These are phyloP conservation scores for Trichonephila inaurata DNA, from an alignment of 1,140 invertebrate species.

Conservation along the genomic window DNA sequence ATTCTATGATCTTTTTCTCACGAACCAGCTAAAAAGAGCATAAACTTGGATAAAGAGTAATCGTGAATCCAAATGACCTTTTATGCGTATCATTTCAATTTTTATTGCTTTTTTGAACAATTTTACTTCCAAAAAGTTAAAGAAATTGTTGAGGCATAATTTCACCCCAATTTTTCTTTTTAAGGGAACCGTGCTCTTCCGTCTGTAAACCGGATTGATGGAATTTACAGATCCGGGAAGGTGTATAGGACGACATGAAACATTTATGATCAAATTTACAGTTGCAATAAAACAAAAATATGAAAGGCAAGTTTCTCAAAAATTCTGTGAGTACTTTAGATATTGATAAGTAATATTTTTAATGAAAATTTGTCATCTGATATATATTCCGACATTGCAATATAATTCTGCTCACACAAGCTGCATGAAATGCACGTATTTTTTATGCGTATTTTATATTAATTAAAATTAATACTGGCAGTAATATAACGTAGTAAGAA, in stretches of 20 bases:
- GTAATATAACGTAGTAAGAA: too few relatives aligned
- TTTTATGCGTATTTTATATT: too few relatives aligned
- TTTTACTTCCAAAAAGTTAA: background rate
- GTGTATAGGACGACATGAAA: background rate
- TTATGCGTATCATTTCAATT: background rate
- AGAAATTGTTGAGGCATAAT: background rate
- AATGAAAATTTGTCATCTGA: too few relatives aligned
- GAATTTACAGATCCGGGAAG: background rate
- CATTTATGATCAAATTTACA: background rate
- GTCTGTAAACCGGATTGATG: background rate
- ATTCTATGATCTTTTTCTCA: background rate
- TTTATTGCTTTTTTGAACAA: background rate
- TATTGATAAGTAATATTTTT: too few relatives aligned
- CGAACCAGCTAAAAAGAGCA: background rate
- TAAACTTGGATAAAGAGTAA: background rate
- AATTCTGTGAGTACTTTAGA: background rate
- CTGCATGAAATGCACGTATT: too few relatives aligned
- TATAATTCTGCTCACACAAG: too few relatives aligned
- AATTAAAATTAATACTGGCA: too few relatives aligned
- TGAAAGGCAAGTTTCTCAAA: background rate
- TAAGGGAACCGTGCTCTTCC: background rate
- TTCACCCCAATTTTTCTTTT: background rate
- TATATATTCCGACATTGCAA: too few relatives aligned
- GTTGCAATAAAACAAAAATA: background rate
- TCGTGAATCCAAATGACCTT: background rate